A percentile compares a stretch with the other conserved stretches of the same genome.
These are phyloP conservation scores for Urechis unicinctus DNA, from an alignment of 2,888 invertebrate genomes.

Conservation along the genomic window DNA sequence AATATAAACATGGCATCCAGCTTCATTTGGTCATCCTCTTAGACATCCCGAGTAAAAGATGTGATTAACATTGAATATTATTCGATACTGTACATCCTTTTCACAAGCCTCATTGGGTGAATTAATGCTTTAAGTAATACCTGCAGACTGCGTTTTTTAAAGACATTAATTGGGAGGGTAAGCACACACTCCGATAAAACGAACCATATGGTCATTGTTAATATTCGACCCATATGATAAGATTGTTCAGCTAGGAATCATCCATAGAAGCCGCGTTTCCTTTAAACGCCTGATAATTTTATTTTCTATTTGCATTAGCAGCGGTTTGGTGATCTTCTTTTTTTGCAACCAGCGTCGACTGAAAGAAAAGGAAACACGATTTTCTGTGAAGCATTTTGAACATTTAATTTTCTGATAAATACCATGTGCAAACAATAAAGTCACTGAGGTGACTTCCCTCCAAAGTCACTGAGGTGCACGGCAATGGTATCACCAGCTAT, in stretches of 20 bases:
- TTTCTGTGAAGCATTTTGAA: constrained; percentile 5
- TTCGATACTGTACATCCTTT: neutral
- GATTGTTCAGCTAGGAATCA: neutral
- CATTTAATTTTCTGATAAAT: neutral
- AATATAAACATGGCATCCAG: constrained; percentile 89
- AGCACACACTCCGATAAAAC: constrained; percentile 89
- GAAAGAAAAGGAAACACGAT: constrained; percentile 4
- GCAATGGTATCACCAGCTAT: constrained; percentile 45
- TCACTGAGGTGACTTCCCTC: constrained; percentile 77
- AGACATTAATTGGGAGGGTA: constrained; percentile 77
- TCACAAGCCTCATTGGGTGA: too few species aligned
- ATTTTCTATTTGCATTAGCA: constrained; percentile 83
- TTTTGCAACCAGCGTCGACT: constrained; percentile 25
- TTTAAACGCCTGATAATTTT: constrained; percentile 56
- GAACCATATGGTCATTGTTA: constrained; percentile 75
- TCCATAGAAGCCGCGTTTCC: too few species aligned
- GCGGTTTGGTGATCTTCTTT: constrained; percentile 69
- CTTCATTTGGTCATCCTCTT: constrained; percentile 86
- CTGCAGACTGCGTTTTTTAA: constrained; percentile 78
- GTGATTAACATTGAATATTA: neutral
- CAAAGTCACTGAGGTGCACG: constrained; percentile 41
- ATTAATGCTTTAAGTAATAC: too few species aligned
- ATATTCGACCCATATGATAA: neutral
- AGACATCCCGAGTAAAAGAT: constrained; percentile 47
- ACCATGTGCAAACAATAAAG: neutral